phyloP scores from a whole-genome alignment of 2,797 vertebrate genomes.

The Erethizon dorsatum region DNA sequence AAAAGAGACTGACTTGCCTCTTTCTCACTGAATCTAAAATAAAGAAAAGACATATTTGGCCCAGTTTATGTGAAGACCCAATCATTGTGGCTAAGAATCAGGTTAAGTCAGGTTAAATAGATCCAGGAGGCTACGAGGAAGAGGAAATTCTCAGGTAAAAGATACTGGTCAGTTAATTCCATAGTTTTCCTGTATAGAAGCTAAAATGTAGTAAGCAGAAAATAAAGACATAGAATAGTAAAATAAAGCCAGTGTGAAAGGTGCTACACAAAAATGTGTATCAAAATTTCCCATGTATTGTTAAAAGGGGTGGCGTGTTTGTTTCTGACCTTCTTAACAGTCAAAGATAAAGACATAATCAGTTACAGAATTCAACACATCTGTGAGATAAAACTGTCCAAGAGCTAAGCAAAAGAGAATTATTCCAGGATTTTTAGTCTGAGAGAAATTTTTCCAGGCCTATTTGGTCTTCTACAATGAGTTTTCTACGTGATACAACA shows the following conservation, averaged over 20 bases:
- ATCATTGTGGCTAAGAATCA: not conserved
- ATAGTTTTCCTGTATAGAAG: not conserved
- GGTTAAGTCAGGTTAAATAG: conserved; percentile 30
- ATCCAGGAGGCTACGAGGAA: not conserved
- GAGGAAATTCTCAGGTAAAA: not conserved
- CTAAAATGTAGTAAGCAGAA: not conserved
- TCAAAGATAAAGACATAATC: not conserved
- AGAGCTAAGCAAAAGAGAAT: conserved; percentile 20
- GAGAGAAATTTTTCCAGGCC: not conserved
- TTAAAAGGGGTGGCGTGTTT: not conserved
- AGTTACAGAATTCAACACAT: not conserved
- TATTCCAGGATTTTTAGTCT: not conserved
- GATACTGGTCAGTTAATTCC: not conserved
- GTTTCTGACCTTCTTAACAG: not conserved
- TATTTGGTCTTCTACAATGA: not conserved
- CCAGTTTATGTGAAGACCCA: not conserved
- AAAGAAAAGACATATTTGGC: conserved; percentile 17
- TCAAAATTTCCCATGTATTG: not conserved
- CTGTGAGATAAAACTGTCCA: not conserved
- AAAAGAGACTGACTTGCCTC: not conserved
- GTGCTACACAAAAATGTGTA: not conserved
- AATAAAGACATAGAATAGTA: not conserved
- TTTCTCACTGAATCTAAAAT: not conserved
- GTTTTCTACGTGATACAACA: not conserved
- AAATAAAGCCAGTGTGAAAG: conserved; percentile 41